Conservation (phyloP, 2,797 vertebrate genomes). For the Rhinoraja longicauda region DNA sequence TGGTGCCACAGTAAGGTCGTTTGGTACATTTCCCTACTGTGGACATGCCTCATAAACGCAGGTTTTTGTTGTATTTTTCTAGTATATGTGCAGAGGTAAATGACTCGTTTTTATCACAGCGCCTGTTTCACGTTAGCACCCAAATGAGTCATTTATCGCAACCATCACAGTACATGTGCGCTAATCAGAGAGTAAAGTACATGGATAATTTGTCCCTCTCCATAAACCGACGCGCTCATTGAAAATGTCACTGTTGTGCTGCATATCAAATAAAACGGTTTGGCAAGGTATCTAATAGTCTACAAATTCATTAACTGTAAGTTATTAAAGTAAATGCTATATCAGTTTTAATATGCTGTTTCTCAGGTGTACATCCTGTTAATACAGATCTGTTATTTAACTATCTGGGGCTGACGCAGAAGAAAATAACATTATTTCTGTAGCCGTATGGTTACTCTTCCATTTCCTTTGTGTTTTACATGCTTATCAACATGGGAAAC, state of each 20-base stretch:
- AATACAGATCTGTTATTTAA: conserved; percentile 28
- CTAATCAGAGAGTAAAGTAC: conserved; percentile 10
- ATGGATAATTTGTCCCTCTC: neutral
- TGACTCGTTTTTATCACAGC: neutral
- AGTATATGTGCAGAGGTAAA: neutral
- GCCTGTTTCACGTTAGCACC: neutral
- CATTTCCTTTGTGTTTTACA: conserved; percentile 13
- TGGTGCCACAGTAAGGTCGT: neutral
- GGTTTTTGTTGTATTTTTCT: neutral
- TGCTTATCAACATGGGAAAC: neutral
- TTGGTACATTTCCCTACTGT: neutral
- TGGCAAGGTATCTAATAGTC: neutral
- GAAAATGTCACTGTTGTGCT: neutral
- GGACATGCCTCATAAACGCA: neutral
- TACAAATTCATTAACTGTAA: conserved; percentile 44
- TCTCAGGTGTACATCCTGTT: conserved; percentile 25
- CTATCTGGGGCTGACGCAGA: conserved; percentile 3
- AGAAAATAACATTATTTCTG: conserved; percentile 1
- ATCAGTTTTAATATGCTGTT: conserved; percentile 43
- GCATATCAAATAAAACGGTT: neutral
- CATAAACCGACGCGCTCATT: neutral
- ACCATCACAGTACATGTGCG: neutral
- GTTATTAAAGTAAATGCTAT: conserved; percentile 43
- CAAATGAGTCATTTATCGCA: neutral
- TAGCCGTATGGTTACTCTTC: neutral